A percentile compares a stretch with the other conserved stretches of the same genome.
Conservation (phyloP, 2,888 invertebrate genomes). For the Ophion costatus region DNA sequence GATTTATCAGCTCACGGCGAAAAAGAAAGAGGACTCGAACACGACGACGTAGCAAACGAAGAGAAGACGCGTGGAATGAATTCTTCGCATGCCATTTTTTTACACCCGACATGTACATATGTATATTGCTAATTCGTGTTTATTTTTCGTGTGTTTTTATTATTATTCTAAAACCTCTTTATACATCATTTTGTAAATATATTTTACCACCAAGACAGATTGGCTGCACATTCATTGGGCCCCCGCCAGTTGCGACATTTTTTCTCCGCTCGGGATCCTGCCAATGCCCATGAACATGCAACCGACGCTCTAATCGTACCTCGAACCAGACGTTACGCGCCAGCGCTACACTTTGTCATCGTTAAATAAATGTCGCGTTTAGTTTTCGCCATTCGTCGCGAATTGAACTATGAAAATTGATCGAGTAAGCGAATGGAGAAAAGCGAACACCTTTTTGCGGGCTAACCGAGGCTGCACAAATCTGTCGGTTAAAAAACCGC, state of each 20-base stretch:
- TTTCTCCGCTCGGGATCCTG: neutral
- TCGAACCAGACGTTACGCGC: constrained; percentile 2
- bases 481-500: neutral
- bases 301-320: neutral
- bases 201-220: constrained; percentile 57
- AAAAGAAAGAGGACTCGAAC: constrained; percentile 72
- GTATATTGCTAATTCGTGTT: constrained; percentile 23
- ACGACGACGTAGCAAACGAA: constrained; percentile 57
- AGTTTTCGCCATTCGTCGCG: no score
- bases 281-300: constrained; percentile 12
- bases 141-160: constrained; percentile 25
- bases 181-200: constrained; percentile 63
- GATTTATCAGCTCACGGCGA: constrained; percentile 79
- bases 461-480: neutral
- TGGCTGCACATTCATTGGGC: constrained; percentile 62
- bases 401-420: neutral
- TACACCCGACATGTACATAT: constrained; percentile 45
- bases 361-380: neutral
- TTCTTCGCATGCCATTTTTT: constrained; percentile 20
- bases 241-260: neutral
- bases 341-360: neutral
- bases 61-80: constrained; percentile 43
- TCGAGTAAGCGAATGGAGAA: neutral
- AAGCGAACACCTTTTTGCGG: neutral
- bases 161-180: constrained; percentile 35